phyloP scores from a whole-genome alignment of 2,888 invertebrate species.

The Doris montereyensis region DNA sequence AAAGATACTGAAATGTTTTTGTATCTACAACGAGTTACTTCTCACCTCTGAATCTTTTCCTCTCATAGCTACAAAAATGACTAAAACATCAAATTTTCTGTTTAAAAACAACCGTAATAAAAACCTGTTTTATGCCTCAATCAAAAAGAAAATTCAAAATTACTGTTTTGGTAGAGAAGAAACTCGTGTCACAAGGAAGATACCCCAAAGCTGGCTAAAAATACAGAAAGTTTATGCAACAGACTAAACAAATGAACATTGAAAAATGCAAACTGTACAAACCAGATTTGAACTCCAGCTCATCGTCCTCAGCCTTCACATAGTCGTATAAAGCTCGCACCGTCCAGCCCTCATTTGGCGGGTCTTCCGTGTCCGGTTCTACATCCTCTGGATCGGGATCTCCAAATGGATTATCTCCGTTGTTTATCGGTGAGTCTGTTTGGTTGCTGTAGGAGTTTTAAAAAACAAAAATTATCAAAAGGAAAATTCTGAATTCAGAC shows the following conservation, averaged over 20 bases:
- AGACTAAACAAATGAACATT: not conserved
- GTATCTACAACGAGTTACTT: no score
- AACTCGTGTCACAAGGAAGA: not conserved
- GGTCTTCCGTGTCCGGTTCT: conserved; percentile 48
- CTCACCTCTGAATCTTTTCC: no score
- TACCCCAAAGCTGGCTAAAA: no score
- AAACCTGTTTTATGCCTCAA: no score
- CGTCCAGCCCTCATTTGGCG: conserved; percentile 46
- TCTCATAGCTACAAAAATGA: no score
- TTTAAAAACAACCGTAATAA: no score
- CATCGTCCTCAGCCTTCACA: conserved; percentile 96
- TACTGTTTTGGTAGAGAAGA: not conserved
- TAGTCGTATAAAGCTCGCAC: conserved; percentile 93
- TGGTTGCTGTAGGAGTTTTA: no score
- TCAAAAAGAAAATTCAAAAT: no score
- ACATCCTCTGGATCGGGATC: conserved; percentile 51
- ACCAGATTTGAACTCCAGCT: conserved; percentile 97
- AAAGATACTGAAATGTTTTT: no score
- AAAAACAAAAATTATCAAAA: no score
- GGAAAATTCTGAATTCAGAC: no score
- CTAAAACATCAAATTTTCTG: no score
- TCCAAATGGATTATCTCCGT: conserved; percentile 57
- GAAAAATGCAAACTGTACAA: conserved; percentile 49
- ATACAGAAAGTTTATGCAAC: not conserved
- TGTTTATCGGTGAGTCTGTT: conserved; percentile 18